phyloP scores from a whole-genome alignment of 1,140 invertebrate genomes.

The Papilio helenus region DNA sequence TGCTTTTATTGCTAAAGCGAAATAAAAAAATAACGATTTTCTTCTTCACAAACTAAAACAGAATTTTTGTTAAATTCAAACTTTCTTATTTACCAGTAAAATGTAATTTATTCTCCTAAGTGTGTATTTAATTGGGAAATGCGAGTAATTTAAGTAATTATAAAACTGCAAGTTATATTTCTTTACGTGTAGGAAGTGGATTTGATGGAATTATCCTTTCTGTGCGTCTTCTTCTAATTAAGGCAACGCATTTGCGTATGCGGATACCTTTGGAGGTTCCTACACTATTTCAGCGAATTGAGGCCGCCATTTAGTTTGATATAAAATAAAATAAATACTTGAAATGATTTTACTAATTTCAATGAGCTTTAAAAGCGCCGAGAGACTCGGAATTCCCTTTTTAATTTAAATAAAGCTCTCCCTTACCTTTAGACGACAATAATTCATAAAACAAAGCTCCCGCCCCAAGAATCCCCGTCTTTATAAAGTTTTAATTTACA shows the following conservation, averaged over 20 bases:
- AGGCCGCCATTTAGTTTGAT: too few relatives aligned
- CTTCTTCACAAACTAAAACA: not conserved
- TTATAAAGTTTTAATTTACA: conserved; percentile 26
- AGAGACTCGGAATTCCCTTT: not conserved
- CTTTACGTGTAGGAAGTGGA: too few relatives aligned
- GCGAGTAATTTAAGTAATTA: too few relatives aligned
- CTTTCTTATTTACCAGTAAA: not conserved
- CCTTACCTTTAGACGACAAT: not conserved
- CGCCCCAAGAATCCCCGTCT: not conserved
- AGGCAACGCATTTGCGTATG: too few relatives aligned
- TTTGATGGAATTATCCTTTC: too few relatives aligned
- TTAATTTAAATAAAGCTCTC: conserved; percentile 17
- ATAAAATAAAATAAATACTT: too few relatives aligned
- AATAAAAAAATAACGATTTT: not conserved
- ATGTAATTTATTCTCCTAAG: too few relatives aligned
- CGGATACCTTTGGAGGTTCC: too few relatives aligned
- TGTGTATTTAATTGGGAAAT: too few relatives aligned
- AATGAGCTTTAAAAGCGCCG: not conserved
- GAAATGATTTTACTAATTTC: not conserved
- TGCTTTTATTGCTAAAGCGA: not conserved
- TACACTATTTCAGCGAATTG: too few relatives aligned
- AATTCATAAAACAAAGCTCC: conserved; percentile 15
- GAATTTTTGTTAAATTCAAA: not conserved
- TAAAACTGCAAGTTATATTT: too few relatives aligned
- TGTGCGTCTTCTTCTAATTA: too few relatives aligned